phyloP scores from a whole-genome alignment of 2,888 invertebrate genomes.

The Hedychridium roseum region DNA sequence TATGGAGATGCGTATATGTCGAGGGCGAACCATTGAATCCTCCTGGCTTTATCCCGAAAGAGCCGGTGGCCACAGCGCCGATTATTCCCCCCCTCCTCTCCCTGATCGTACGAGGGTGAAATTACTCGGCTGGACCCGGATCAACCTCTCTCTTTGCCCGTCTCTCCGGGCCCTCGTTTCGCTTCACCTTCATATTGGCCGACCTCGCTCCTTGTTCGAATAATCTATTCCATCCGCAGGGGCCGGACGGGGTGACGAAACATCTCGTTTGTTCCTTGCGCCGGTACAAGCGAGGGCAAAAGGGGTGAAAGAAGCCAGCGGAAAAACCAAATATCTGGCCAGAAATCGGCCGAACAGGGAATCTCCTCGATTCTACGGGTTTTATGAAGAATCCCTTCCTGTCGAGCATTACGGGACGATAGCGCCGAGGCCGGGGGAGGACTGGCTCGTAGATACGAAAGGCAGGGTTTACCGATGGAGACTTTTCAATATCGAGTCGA shows the following conservation, averaged over 20 bases:
- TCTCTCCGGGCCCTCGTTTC: no score
- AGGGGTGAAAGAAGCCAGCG: not conserved
- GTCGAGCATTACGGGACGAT: no score
- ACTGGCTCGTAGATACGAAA: no score
- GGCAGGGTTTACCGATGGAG: conserved; percentile 16
- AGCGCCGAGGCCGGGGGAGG: no score
- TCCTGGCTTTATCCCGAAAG: conserved; percentile 23
- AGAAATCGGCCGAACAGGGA: not conserved
- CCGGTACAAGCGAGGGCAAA: conserved; percentile 3
- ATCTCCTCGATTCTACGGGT: not conserved
- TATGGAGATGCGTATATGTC: not conserved
- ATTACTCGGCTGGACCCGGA: conserved; percentile 5
- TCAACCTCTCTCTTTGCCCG: not conserved
- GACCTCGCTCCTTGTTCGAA: conserved; percentile 25
- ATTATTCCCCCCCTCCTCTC: not conserved
- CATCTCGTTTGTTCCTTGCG: conserved; percentile 12
- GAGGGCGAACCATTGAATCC: conserved; percentile 25
- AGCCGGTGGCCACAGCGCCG: conserved; percentile 25
- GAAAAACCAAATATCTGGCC: conserved; percentile 1
- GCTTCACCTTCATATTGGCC: no score
- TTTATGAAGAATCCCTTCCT: not conserved
- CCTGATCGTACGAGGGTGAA: conserved; percentile 14
- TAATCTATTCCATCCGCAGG: conserved; percentile 35
- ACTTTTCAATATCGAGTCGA: conserved; percentile 35
- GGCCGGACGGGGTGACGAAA: conserved; percentile 19